phyloP scores from a whole-genome alignment of 1,140 invertebrate genomes.

The Saccostrea glomerata region DNA sequence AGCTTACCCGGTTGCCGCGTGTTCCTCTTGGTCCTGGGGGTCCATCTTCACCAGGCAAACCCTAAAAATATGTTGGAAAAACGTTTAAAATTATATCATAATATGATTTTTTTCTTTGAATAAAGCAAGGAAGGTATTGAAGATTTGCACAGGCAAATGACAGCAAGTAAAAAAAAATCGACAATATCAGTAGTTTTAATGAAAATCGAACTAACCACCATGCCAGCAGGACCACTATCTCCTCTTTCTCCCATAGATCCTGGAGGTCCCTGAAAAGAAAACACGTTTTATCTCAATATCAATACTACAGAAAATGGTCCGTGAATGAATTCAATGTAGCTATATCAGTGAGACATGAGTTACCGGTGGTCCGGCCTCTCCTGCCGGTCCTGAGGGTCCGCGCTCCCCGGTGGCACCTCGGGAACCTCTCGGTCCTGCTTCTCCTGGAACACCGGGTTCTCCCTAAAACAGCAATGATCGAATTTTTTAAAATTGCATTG shows the following conservation, averaged over 20 bases:
- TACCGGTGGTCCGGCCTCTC: constrained; percentile 64
- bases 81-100: neutral
- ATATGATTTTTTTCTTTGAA: neutral
- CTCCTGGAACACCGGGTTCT: constrained; percentile 63
- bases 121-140: too few species aligned
- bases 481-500: neutral
- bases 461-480: constrained; percentile 55
- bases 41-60: constrained; percentile 64
- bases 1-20: constrained; percentile 59
- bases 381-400: constrained; percentile 62
- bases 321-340: neutral
- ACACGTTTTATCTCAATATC: neutral
- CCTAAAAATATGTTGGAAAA: constrained; percentile 48
- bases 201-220: constrained; percentile 58
- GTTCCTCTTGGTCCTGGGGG: constrained; percentile 54
- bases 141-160: too few species aligned
- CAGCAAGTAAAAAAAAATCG: too few species aligned
- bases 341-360: constrained; percentile 32
- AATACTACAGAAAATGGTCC: neutral
- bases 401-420: constrained; percentile 67
- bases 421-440: constrained; percentile 59
- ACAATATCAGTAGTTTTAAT: too few species aligned
- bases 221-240: constrained; percentile 56
- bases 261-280: constrained; percentile 61
- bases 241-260: constrained; percentile 60